phyloP scores from a whole-genome alignment of 2,797 vertebrate species.

The Vespertilio murinus region DNA sequence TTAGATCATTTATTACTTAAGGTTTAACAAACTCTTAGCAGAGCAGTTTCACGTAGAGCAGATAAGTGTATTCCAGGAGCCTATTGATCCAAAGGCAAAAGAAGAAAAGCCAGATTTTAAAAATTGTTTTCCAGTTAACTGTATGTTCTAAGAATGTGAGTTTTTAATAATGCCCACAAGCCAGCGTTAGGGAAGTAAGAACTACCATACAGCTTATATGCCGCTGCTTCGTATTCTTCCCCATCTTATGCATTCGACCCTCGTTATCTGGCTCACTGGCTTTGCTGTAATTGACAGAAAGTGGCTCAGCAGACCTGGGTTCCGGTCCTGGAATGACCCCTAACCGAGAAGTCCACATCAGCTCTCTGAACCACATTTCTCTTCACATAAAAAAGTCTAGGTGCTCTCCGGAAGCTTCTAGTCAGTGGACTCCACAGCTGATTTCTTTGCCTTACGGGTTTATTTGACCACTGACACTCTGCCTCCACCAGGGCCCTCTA shows the following conservation, averaged over 20 bases:
- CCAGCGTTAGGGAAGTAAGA: neutral
- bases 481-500: neutral
- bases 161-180: neutral
- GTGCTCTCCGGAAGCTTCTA: neutral
- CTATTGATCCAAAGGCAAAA: neutral
- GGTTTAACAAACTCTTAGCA: neutral
- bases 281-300: neutral
- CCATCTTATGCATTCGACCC: neutral
- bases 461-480: neutral
- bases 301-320: neutral
- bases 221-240: neutral
- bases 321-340: neutral
- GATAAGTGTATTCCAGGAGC: neutral
- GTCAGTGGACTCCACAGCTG: neutral
- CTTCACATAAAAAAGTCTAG: neutral
- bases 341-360: neutral
- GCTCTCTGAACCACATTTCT: neutral
- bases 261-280: neutral
- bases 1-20: neutral
- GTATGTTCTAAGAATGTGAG: neutral
- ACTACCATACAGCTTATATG: neutral
- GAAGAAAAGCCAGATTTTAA: neutral
- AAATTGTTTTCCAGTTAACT: neutral
- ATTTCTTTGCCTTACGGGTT: neutral
- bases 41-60: neutral